Evolutionary conservation across 2,888 invertebrate genomes (phyloP).

Genomic region (Euplexia lucipara): DNA sequence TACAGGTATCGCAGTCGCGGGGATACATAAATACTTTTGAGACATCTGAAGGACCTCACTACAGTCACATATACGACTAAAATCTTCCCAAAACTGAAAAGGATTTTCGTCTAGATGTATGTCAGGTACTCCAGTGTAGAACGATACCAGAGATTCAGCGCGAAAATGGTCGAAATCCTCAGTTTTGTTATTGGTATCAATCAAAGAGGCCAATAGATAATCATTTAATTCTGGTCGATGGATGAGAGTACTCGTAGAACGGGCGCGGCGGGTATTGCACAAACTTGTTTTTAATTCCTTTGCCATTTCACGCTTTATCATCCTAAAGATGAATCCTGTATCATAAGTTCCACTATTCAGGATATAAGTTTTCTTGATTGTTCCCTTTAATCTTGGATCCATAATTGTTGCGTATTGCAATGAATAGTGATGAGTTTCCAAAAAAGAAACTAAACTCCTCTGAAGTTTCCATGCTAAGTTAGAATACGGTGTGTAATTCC

Average conservation of each 20-base stretch:
- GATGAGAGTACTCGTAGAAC: not conserved
- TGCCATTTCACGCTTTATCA: not conserved
- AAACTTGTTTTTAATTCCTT: slow-evolving; percentile 2
- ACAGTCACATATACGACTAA: not conserved
- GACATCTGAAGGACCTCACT: slow-evolving; percentile 2
- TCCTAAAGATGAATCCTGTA: too few relatives aligned
- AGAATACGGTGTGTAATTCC: not conserved
- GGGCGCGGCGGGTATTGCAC: not conserved
- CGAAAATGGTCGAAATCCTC: too few relatives aligned
- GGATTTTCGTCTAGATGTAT: not conserved
- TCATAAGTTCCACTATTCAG: not conserved
- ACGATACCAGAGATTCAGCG: not conserved
- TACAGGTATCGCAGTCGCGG: slow-evolving; percentile 7
- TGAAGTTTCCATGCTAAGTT: not conserved
- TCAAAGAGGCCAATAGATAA: not conserved
- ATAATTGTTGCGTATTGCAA: slow-evolving; percentile 7
- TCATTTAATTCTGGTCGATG: not conserved
- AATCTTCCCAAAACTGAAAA: slow-evolving; percentile 3
- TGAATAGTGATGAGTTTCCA: too few relatives aligned
- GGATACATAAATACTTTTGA: slow-evolving; percentile 15
- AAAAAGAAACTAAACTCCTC: not conserved
- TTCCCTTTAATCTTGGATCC: slow-evolving; percentile 7
- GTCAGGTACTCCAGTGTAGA: not conserved
- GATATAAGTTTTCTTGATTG: too few relatives aligned
- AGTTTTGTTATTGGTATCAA: not conserved